A percentile compares a stretch with the other conserved stretches of the same genome.
These are phyloP conservation scores for Stigmatopora argus DNA, from an alignment of 2,113 vertebrate genomes.

Conservation along the genomic window DNA sequence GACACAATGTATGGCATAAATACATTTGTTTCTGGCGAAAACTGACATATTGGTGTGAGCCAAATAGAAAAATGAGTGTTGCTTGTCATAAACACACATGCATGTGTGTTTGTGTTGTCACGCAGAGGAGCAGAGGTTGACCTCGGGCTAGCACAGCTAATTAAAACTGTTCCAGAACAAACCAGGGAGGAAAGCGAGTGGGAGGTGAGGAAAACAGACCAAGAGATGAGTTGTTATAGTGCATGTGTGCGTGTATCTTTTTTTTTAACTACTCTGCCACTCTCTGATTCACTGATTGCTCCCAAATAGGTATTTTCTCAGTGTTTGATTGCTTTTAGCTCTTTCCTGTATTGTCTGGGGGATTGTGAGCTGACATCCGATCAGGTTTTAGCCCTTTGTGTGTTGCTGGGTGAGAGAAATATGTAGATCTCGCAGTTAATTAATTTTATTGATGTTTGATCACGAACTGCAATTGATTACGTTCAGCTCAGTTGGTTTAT, in stretches of 20 bases:
- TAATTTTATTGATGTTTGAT: not conserved
- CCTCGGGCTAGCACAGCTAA: conserved; percentile 60
- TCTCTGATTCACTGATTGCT: conserved; percentile 1
- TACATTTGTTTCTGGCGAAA: not conserved
- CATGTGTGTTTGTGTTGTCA: conserved; percentile 27
- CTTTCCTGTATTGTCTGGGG: not conserved
- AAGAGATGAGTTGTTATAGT: conserved; percentile 19
- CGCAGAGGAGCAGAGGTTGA: conserved; percentile 59
- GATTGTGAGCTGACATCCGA: not conserved
- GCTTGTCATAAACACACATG: conserved; percentile 40
- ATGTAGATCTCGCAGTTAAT: not conserved
- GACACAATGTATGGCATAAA: not conserved
- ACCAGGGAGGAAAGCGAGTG: conserved; percentile 32
- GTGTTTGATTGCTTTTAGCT: not conserved
- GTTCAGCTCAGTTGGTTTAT: not conserved
- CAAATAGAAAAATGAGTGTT: conserved; percentile 34
- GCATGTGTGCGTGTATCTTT: conserved; percentile 3
- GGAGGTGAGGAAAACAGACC: conserved; percentile 11
- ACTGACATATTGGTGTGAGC: conserved; percentile 26
- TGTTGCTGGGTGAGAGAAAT: not conserved
- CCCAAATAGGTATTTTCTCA: conserved; percentile 3
- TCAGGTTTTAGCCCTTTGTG: not conserved
- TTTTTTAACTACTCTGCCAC: not conserved
- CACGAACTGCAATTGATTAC: not conserved
- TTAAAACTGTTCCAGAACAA: conserved; percentile 61